These are phyloP conservation scores for Taurulus bubalis DNA, from an alignment of 2,113 vertebrate genomes.

Conservation along the genomic window DNA sequence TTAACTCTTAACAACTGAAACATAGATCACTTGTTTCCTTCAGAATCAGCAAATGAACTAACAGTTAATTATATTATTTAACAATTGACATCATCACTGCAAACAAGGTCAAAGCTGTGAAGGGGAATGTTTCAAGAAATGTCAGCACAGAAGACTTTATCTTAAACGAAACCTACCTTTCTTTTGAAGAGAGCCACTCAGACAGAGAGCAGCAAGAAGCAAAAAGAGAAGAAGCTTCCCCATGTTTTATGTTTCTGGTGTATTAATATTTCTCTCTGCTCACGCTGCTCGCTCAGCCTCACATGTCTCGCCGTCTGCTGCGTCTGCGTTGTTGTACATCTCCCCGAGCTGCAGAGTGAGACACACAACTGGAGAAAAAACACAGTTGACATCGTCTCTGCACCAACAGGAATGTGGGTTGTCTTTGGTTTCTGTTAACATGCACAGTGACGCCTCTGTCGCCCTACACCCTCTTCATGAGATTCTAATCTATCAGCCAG, in stretches of 20 bases:
- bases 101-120: neutral
- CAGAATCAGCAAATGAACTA: neutral
- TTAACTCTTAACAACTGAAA: neutral
- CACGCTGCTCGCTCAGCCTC: neutral
- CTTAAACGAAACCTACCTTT: conserved; percentile 45
- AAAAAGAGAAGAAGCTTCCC: conserved; percentile 29
- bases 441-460: neutral
- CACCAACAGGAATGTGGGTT: conserved; percentile 8
- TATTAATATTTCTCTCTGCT: neutral
- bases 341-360: neutral
- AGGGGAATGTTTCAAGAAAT: neutral
- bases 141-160: too few species aligned
- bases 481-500: neutral
- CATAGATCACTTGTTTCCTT: neutral
- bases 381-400: neutral
- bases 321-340: conserved; percentile 8
- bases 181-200: conserved; percentile 40
- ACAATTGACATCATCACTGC: too few species aligned
- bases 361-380: neutral
- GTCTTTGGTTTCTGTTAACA: conserved; percentile 18
- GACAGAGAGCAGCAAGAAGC: conserved; percentile 27
- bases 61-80: too few species aligned
- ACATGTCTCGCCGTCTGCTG: neutral
- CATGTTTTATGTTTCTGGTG: conserved; percentile 11
- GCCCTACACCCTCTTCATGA: neutral